A percentile compares a stretch with the other conserved stretches of the same genome.
phyloP scores from a whole-genome alignment of 2,797 vertebrate genomes.

The Salmo trutta region DNA sequence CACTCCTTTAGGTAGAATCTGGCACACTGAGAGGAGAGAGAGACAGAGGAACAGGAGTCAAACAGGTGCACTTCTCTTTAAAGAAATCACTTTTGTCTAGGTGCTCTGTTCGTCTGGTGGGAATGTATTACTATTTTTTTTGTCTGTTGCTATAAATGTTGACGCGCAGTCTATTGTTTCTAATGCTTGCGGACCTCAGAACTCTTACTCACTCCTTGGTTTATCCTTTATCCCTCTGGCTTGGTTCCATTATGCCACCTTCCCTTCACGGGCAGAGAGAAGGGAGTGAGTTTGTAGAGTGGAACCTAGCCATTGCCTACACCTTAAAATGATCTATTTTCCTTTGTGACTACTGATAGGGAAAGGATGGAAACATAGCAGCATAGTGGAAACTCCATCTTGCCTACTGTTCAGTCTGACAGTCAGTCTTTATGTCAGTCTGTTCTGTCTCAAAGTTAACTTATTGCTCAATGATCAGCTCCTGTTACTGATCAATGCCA shows the following conservation, averaged over 20 bases:
- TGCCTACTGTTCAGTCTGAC: background rate
- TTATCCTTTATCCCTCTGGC: background rate
- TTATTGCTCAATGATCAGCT: slow-evolving; percentile 15
- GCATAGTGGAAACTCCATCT: background rate
- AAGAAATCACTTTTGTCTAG: background rate
- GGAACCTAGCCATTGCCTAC: background rate
- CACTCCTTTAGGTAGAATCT: slow-evolving; percentile 92
- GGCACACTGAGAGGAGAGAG: slow-evolving; percentile 82
- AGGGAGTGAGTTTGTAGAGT: background rate
- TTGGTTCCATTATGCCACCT: background rate
- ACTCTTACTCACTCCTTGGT: background rate
- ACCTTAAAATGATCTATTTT: background rate
- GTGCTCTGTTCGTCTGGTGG: background rate
- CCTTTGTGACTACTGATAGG: background rate
- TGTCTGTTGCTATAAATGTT: background rate
- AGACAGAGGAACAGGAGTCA: background rate
- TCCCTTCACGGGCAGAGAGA: background rate
- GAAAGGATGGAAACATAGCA: background rate
- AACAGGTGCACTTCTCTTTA: background rate
- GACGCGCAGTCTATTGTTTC: background rate
- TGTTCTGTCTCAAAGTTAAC: slow-evolving; percentile 23
- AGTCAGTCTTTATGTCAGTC: background rate
- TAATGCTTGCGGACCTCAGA: background rate
- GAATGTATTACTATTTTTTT: background rate
- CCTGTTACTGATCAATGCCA: slow-evolving; percentile 23